phyloP scores from a whole-genome alignment of 2,113 vertebrate species.

The Axis porcinus region DNA sequence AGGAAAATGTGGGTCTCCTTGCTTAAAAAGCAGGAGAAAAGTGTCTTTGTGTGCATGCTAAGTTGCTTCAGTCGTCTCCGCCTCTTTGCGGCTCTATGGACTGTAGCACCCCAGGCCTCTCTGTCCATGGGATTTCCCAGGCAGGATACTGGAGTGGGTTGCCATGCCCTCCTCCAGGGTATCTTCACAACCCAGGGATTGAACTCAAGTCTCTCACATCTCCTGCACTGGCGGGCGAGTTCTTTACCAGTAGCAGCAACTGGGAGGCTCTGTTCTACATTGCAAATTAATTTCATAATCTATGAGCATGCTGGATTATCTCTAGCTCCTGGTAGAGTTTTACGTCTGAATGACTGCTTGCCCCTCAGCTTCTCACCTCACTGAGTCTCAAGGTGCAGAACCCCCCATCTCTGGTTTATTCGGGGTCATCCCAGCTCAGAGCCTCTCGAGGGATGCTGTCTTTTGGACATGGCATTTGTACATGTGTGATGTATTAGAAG shows the following conservation, averaged over 20 bases:
- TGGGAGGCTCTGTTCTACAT: background rate
- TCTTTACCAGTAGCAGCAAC: background rate
- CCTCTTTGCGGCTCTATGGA: background rate
- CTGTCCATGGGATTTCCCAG: background rate
- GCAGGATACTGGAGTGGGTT: background rate
- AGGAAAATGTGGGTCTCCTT: background rate
- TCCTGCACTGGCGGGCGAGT: background rate
- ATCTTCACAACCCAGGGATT: background rate
- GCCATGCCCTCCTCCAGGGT: background rate
- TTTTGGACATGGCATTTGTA: background rate
- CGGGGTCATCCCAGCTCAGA: background rate
- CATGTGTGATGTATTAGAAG: background rate
- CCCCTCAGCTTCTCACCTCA: background rate
- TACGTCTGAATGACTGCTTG: background rate
- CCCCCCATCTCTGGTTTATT: background rate
- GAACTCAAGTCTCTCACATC: background rate
- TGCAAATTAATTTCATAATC: background rate
- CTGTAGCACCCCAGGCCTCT: background rate
- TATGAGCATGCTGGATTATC: background rate
- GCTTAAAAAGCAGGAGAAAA: background rate
- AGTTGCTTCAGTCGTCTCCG: background rate
- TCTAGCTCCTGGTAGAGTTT: background rate
- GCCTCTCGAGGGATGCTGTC: background rate
- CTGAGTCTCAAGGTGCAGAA: background rate
- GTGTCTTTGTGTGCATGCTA: background rate